These are phyloP conservation scores for Cephonodes hylas DNA, from an alignment of 2,888 invertebrate species.

Conservation along the genomic window DNA sequence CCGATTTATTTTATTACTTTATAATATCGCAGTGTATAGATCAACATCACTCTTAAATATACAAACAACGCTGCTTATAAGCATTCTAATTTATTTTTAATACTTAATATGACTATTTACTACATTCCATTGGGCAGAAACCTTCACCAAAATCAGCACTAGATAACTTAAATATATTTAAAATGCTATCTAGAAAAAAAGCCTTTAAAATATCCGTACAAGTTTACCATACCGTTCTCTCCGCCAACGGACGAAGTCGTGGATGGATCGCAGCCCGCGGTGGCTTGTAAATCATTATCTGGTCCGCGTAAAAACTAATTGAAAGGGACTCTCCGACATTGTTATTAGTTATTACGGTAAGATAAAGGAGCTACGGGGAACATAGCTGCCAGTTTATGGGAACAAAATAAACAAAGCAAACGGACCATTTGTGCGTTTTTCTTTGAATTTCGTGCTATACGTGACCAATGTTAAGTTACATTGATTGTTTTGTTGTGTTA, in stretches of 20 bases:
- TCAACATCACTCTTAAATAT: too few species aligned
- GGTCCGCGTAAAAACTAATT: conserved; percentile 69
- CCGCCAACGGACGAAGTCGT: neutral
- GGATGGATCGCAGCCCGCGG: conserved; percentile 25
- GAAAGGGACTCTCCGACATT: conserved; percentile 62
- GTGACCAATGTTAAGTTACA: neutral
- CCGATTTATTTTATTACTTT: too few species aligned
- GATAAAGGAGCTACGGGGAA: conserved; percentile 13
- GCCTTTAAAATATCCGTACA: too few species aligned
- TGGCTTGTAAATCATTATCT: conserved; percentile 66
- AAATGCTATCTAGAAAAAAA: too few species aligned
- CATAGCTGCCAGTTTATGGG: conserved; percentile 19
- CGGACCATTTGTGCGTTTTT: conserved; percentile 16
- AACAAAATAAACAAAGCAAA: conserved; percentile 26
- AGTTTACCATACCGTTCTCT: neutral
- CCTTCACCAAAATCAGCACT: too few species aligned
- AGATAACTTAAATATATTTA: too few species aligned
- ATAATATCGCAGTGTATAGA: neutral
- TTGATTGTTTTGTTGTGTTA: neutral
- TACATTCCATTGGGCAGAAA: too few species aligned
- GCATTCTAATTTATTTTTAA: too few species aligned
- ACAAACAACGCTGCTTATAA: too few species aligned
- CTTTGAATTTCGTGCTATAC: conserved; percentile 8
- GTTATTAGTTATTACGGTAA: conserved; percentile 48
- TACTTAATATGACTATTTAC: too few species aligned